Evolutionary conservation across 2,888 invertebrate species (phyloP).

Genomic region (Eupithecia subumbrata): DNA sequence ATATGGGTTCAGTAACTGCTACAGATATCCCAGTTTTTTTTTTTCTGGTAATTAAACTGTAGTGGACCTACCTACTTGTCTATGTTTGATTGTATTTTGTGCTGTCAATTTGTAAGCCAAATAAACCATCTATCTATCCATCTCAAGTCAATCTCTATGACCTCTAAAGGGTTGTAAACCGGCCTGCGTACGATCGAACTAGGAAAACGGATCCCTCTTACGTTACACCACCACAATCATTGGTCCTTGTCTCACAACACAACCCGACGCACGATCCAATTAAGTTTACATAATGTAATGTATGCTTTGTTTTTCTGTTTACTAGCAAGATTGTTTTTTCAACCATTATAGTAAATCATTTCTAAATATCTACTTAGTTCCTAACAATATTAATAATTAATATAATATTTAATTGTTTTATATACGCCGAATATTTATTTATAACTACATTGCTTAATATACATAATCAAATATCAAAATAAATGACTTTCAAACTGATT

Average conservation of each 20-base stretch:
- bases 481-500: too few species aligned
- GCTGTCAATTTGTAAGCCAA: too few species aligned
- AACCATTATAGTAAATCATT: not conserved
- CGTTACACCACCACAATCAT: not conserved
- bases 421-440: too few species aligned
- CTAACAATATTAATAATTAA: not conserved
- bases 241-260: not conserved
- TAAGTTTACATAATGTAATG: not conserved
- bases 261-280: not conserved
- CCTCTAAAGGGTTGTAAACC: not conserved
- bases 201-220: not conserved
- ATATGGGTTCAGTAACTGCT: too few species aligned
- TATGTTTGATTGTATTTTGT: too few species aligned
- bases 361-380: not conserved
- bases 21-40: too few species aligned
- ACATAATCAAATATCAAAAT: too few species aligned
- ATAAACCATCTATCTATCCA: too few species aligned
- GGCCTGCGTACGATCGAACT: not conserved
- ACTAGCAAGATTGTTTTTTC: not conserved
- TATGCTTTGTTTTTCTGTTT: not conserved
- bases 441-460: too few species aligned
- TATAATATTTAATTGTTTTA: too few species aligned
- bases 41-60: too few species aligned
- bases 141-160: not conserved
- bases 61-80: too few species aligned